Percentiles rank a stretch among this genome's conserved stretches.
Conservation (phyloP, 2,797 vertebrate genomes). For the Acropternis orthonyx region DNA sequence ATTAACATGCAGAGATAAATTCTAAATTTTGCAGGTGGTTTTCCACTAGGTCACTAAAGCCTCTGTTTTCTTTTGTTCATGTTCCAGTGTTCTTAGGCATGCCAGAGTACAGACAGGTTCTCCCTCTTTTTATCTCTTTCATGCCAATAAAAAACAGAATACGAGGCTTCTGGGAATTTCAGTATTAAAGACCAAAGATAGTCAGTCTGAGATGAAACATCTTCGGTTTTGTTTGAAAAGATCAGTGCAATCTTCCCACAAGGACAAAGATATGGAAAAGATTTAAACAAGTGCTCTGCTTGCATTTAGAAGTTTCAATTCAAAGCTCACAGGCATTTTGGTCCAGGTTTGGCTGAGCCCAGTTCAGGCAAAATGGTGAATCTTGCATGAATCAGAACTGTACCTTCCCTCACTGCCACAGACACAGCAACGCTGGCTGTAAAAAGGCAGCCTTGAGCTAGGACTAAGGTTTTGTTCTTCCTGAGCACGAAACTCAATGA, state of each 20-base stretch:
- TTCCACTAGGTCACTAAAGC: background rate
- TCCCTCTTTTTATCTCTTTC: background rate
- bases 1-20: background rate
- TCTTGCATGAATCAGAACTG: background rate
- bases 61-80: background rate
- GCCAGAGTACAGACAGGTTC: background rate
- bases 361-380: background rate
- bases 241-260: background rate
- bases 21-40: background rate
- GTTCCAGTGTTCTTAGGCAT: background rate
- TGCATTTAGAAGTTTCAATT: background rate
- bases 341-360: background rate
- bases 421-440: background rate
- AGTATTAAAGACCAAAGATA: background rate
- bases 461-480: background rate
- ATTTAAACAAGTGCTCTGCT: background rate
- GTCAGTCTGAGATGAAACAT: background rate
- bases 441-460: background rate
- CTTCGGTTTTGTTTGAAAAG: background rate
- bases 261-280: background rate
- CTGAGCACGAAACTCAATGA: background rate
- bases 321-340: background rate
- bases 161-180: background rate
- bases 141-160: background rate
- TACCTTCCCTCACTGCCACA: background rate